These are phyloP conservation scores for Parazoanthus darwini DNA, from an alignment of 92 coral and sea anemone genomes.

Conservation along the genomic window DNA sequence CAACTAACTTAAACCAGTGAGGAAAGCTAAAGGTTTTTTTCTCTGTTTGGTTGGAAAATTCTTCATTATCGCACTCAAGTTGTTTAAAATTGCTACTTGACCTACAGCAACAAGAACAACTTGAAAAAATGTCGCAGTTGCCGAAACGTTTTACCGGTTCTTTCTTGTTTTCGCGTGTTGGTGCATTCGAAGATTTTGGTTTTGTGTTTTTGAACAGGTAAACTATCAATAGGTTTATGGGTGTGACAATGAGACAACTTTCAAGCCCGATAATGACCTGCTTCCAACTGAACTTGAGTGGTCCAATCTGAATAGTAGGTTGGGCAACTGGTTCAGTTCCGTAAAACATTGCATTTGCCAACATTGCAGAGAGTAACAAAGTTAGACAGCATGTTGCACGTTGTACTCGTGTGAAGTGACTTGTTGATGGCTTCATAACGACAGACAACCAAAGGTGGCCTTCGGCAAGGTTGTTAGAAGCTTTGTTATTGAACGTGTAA, in stretches of 20 bases:
- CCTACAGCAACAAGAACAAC: not conserved
- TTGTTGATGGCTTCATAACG: slow-evolving; percentile 72
- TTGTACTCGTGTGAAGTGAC: slow-evolving; percentile 78
- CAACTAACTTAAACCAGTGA: slow-evolving; percentile 62
- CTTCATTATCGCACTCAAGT: not conserved
- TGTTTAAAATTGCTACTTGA: not conserved
- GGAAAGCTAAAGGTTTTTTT: slow-evolving; percentile 41
- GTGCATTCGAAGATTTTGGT: not conserved
- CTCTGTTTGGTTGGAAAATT: not conserved
- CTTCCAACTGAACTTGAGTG: slow-evolving; percentile 78
- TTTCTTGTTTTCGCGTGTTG: not conserved
- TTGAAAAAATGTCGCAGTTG: not conserved
- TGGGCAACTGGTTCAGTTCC: slow-evolving; percentile 53
- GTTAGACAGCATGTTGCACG: slow-evolving; percentile 80
- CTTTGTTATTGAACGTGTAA: slow-evolving; percentile 56
- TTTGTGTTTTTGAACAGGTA: slow-evolving; percentile 65
- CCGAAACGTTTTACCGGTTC: not conserved
- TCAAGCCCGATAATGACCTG: slow-evolving; percentile 70
- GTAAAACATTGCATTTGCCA: slow-evolving; percentile 84
- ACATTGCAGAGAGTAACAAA: slow-evolving; percentile 73
- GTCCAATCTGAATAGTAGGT: slow-evolving; percentile 81
- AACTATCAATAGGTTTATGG: slow-evolving; percentile 67
- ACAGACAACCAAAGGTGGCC: slow-evolving; percentile 89
- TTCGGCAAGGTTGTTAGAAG: slow-evolving; percentile 70
- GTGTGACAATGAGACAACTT: slow-evolving; percentile 77